These are phyloP conservation scores for Dinocampus coccinellae DNA, from an alignment of 2,888 invertebrate species.

Conservation along the genomic window DNA sequence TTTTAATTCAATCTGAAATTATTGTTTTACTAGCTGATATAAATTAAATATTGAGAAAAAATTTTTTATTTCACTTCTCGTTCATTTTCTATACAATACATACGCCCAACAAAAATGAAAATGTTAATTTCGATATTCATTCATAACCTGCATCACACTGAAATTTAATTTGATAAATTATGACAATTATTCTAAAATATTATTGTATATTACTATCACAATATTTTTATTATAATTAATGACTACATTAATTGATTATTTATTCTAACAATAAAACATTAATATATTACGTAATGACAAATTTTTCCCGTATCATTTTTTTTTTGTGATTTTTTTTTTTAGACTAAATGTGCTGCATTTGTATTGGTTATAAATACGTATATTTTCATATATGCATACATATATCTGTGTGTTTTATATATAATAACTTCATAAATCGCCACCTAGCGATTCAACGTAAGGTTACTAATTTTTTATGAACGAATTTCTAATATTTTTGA, in stretches of 20 bases:
- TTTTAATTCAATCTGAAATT: too few relatives aligned
- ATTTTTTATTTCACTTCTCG: too few relatives aligned
- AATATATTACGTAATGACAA: constrained; percentile 45
- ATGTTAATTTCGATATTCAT: constrained; percentile 25
- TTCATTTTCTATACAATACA: too few relatives aligned
- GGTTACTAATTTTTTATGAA: too few relatives aligned
- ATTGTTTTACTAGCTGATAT: too few relatives aligned
- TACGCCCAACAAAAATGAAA: not conserved
- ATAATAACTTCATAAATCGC: too few relatives aligned
- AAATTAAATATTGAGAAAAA: too few relatives aligned
- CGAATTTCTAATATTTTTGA: too few relatives aligned
- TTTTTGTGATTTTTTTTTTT: constrained; percentile 9
- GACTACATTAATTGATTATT: constrained; percentile 32
- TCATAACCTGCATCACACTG: constrained; percentile 23
- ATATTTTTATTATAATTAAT: constrained; percentile 9
- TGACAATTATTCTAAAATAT: not conserved
- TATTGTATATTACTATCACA: not conserved
- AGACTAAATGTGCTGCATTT: constrained; percentile 33
- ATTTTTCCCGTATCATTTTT: constrained; percentile 40
- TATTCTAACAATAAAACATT: constrained; percentile 19
- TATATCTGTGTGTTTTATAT: too few relatives aligned
- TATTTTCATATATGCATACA: too few relatives aligned
- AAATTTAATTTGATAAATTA: not conserved
- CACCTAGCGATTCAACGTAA: too few relatives aligned
- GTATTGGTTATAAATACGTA: constrained; percentile 11